Evolutionary conservation across 2,888 invertebrate species (phyloP).

Genomic region (Aspidiotus rigidus): DNA sequence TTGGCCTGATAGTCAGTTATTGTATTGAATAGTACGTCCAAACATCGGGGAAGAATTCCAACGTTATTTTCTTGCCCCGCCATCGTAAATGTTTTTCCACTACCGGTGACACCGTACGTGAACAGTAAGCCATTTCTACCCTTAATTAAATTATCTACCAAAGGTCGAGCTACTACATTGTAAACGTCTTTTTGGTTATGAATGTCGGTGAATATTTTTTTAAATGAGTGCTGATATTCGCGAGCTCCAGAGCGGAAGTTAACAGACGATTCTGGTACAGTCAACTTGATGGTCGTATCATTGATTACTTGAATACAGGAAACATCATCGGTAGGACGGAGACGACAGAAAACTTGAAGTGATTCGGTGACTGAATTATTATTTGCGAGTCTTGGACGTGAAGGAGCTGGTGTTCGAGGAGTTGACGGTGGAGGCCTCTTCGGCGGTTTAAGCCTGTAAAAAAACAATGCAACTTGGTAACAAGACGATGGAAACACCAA

Average conservation of each 20-base stretch:
- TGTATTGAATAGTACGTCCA: slow-evolving; percentile 88
- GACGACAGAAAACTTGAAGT: slow-evolving; percentile 79
- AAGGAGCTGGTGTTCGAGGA: no score
- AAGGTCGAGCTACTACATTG: slow-evolving; percentile 69
- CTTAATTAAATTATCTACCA: slow-evolving; percentile 74
- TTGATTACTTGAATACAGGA: slow-evolving; percentile 62
- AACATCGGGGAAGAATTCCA: slow-evolving; percentile 77
- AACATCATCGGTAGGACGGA: slow-evolving; percentile 60
- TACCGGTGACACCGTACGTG: slow-evolving; percentile 90
- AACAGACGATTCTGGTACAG: slow-evolving; percentile 52
- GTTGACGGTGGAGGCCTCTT: no score
- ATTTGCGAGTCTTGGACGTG: no score
- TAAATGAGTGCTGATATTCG: slow-evolving; percentile 58
- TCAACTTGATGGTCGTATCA: slow-evolving; percentile 56
- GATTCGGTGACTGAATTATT: slow-evolving; percentile 49
- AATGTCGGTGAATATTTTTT: slow-evolving; percentile 73
- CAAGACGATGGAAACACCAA: no score
- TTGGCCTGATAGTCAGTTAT: slow-evolving; percentile 59
- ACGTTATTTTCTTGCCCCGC: slow-evolving; percentile 58
- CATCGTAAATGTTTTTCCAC: slow-evolving; percentile 96
- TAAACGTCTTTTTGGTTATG: slow-evolving; percentile 76
- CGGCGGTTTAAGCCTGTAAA: no score
- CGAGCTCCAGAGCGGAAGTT: slow-evolving; percentile 43
- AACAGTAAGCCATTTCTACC: slow-evolving; percentile 90
- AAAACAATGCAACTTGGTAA: no score